phyloP scores from a whole-genome alignment of 2,113 vertebrate species.

The Sitta europaea region DNA sequence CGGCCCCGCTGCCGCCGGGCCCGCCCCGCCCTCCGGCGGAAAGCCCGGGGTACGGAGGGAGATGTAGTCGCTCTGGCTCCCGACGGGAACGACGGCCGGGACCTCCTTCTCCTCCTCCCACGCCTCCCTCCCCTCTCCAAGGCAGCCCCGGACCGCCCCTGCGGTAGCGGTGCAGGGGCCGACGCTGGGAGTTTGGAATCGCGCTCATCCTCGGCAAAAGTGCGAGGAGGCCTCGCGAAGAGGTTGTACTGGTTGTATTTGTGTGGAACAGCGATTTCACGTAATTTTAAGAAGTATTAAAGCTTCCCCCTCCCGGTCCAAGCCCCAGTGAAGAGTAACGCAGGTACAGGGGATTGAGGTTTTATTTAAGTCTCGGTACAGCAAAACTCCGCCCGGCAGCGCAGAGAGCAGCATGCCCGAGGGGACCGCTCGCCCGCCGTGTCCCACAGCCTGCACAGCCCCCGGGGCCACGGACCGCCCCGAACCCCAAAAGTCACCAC shows the following conservation, averaged over 20 bases:
- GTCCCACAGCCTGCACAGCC: not conserved
- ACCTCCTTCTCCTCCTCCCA: not conserved
- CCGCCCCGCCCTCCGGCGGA: not conserved
- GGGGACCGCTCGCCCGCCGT: not conserved
- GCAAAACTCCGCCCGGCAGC: conserved; percentile 58
- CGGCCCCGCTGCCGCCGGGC: too few relatives aligned
- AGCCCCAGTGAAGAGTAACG: not conserved
- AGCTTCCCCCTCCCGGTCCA: rapidly evolving
- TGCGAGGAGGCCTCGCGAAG: not conserved
- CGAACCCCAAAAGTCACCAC: not conserved
- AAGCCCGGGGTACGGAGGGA: not conserved
- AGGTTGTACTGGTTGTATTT: too few relatives aligned
- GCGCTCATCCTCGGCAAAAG: not conserved
- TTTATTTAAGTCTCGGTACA: conserved; percentile 65
- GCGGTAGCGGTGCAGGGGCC: rapidly evolving
- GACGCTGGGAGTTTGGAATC: not conserved
- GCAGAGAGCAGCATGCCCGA: not conserved
- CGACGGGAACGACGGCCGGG: not conserved
- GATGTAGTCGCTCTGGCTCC: not conserved
- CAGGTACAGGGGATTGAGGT: not conserved
- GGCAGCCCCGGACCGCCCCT: not conserved
- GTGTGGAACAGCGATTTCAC: not conserved
- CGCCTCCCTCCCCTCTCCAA: not conserved
- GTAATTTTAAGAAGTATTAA: not conserved
- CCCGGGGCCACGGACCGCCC: not conserved